Conservation (phyloP, 2,888 invertebrate species). For the Sesia apiformis region DNA sequence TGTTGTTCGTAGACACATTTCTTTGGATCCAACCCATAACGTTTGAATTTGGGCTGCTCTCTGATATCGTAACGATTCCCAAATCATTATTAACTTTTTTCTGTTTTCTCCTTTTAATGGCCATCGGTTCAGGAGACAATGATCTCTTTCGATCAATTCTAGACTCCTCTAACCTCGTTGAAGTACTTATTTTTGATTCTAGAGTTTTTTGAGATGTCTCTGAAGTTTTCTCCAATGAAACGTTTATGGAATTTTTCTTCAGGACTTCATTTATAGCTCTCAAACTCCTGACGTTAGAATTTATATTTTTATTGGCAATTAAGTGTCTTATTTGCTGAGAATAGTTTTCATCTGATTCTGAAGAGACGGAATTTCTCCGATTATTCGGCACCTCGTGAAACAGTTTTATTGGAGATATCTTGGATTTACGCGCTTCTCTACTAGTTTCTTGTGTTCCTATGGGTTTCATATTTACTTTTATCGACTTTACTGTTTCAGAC, state of each 20-base stretch:
- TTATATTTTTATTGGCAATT: not conserved
- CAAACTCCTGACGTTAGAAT: not conserved
- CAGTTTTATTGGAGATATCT: slow-evolving; percentile 40
- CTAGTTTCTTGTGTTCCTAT: not conserved
- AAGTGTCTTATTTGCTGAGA: not conserved
- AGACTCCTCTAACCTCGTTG: not conserved
- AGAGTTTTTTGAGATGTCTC: not conserved
- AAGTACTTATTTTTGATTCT: not conserved
- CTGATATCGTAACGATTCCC: slow-evolving; percentile 10
- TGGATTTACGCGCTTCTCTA: slow-evolving; percentile 11
- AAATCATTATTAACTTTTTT: slow-evolving; percentile 2
- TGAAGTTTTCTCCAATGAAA: not conserved
- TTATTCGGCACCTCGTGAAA: slow-evolving; percentile 5
- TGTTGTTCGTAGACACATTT: slow-evolving; percentile 15
- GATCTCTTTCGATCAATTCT: slow-evolving; percentile 12
- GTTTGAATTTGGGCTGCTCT: slow-evolving; percentile 24
- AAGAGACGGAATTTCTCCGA: not conserved
- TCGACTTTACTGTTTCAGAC: not conserved
- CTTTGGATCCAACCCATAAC: slow-evolving; percentile 40
- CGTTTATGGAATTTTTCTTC: not conserved
- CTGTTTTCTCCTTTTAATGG: slow-evolving; percentile 18
- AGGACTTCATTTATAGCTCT: not conserved
- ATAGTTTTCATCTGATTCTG: not conserved
- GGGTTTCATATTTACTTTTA: not conserved
- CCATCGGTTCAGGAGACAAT: slow-evolving; percentile 8